phyloP scores from a whole-genome alignment of 2,888 invertebrate species.

The Hirtodrosophila trivittata region DNA sequence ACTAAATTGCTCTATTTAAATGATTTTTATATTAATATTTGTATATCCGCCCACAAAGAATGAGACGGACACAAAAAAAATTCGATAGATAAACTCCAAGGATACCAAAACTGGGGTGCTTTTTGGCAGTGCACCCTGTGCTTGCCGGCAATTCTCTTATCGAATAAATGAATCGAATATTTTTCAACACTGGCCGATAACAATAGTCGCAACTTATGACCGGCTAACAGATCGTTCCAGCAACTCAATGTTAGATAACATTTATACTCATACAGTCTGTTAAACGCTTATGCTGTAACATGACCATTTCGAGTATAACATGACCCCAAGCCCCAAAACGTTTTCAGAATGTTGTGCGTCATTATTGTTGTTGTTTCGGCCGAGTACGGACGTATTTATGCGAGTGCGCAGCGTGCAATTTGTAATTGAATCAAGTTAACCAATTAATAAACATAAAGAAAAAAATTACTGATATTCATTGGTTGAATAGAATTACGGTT shows the following conservation, averaged over 20 bases:
- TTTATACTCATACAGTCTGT: not conserved
- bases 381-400: conserved; percentile 53
- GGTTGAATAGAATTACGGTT: not conserved
- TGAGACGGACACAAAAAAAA: conserved; percentile 48
- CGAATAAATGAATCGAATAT: conserved; percentile 9
- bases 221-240: conserved; percentile 6
- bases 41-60: conserved; percentile 48
- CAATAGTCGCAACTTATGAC: not conserved
- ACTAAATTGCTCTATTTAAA: conserved; percentile 26
- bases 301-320: conserved; percentile 36
- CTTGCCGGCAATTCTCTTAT: conserved; percentile 36
- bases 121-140: conserved; percentile 38
- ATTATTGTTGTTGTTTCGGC: conserved; percentile 51
- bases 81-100: conserved; percentile 68
- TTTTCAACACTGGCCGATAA: conserved; percentile 24
- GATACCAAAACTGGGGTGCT: conserved; percentile 58
- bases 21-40: conserved; percentile 35
- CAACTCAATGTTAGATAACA: not conserved
- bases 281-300: not conserved
- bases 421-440: conserved; percentile 28
- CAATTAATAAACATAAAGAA: conserved; percentile 28
- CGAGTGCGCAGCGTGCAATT: conserved; percentile 52
- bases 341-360: conserved; percentile 41
- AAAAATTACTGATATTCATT: conserved; percentile 24
- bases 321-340: conserved; percentile 19